phyloP scores from a whole-genome alignment of 2,113 vertebrate species.

The Elephas maximus region DNA sequence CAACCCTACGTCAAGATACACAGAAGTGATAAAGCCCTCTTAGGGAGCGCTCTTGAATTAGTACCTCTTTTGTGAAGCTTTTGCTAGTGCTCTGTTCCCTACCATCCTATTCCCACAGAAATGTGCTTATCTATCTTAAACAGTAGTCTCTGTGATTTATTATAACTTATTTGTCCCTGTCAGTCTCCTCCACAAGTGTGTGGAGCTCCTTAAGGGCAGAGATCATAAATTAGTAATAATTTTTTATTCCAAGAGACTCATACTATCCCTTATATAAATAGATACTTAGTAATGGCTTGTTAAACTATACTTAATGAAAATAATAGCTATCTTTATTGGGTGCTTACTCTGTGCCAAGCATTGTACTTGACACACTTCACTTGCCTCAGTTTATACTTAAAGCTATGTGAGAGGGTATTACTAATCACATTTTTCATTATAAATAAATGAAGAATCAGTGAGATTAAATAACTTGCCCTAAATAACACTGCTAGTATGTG shows the following conservation, averaged over 20 bases:
- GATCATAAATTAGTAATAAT: background rate
- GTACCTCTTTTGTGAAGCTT: background rate
- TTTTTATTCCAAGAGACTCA: conserved; percentile 29
- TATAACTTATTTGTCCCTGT: background rate
- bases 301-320: background rate
- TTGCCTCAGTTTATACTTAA: background rate
- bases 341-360: background rate
- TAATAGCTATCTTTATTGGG: background rate
- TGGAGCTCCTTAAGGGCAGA: background rate
- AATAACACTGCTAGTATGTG: background rate
- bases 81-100: background rate
- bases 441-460: background rate
- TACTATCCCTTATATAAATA: background rate
- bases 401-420: background rate
- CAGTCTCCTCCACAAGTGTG: background rate
- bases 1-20: background rate
- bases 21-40: background rate
- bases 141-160: background rate
- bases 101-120: background rate
- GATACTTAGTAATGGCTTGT: background rate
- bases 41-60: background rate
- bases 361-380: background rate
- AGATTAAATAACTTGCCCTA: background rate
- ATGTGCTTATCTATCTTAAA: background rate
- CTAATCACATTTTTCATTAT: background rate